Evolutionary conservation across 2,113 vertebrate genomes (phyloP), one percentile per base, ranked within the genome.

Genomic region (Gila orcuttii): DNA sequence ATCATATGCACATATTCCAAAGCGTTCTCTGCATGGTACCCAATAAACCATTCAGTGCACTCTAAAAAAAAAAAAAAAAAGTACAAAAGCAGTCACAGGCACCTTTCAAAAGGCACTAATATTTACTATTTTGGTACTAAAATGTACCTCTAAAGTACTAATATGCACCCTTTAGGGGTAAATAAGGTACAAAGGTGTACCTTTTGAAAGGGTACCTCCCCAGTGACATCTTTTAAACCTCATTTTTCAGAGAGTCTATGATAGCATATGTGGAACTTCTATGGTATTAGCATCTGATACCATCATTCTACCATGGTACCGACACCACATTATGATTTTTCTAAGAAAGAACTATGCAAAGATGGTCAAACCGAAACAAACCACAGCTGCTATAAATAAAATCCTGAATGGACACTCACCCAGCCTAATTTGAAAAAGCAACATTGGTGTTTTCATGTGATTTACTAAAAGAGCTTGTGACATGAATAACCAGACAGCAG

Each of bases 401-500:
- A n/a, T 19, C 13, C 28, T 69, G 19, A 45, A 82, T 3, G 21
- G 42, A 82, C 17, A 12, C 28, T 50, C 17, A 23, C 12, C 28
- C 42, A 82, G 62, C 45, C 45, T 66, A 36, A 82, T 69, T 64
- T n/a, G 6, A 15, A 82, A 15, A 68, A 28, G 17, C 45, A 52
- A 82, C n/a, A 82, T 52, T 82, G 78, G 31, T n/a, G 28, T 82
- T 69, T 50, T 31, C 64, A 19, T 52, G 45, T 31, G 62, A 50
- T 69, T 36, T 23, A n/a, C 19, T 52, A 33, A 33, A 31, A 52
- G 80, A 36, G 42, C 45, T 69, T 52, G 39, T 9, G 80, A 52
- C 62, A 55, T 82, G 80, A 69, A 82, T 47, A 68, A 25, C 31
- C 64, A 69, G 66, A 57, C 62, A 82, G 25, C 79, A 68, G 80